Percentiles rank a stretch among this genome's conserved stretches.
Conservation (phyloP, 2,797 vertebrate genomes). For the Alca torda region DNA sequence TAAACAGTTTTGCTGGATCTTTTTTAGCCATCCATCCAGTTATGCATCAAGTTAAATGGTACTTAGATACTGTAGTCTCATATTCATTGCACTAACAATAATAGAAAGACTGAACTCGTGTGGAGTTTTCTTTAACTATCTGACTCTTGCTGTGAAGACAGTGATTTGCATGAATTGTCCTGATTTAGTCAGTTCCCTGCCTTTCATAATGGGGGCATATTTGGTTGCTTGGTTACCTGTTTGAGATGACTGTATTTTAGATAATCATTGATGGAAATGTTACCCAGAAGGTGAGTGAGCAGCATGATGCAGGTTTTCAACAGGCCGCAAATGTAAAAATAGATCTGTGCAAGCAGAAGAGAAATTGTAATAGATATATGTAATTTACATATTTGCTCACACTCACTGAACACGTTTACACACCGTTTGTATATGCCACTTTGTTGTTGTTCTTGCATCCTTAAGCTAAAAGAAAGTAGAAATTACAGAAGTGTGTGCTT, state of each 20-base stretch:
- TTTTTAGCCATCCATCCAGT: background rate
- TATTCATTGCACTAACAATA: background rate
- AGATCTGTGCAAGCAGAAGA: background rate
- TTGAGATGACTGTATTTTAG: slow-evolving; percentile 19
- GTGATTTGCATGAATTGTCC: slow-evolving; percentile 19
- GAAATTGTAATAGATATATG: background rate
- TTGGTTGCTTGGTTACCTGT: slow-evolving; percentile 49
- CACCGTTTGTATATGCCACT: background rate
- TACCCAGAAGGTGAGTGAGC: slow-evolving; percentile 7
- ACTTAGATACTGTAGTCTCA: background rate
- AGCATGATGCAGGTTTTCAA: background rate
- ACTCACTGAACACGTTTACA: background rate
- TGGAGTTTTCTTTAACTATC: background rate
- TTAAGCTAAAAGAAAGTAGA: background rate
- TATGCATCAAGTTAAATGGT: background rate
- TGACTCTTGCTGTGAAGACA: background rate
- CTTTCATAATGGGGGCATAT: slow-evolving; percentile 8
- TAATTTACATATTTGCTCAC: slow-evolving; percentile 10
- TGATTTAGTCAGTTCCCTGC: background rate
- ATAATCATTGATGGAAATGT: slow-evolving; percentile 7
- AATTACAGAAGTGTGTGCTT: background rate
- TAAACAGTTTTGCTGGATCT: background rate
- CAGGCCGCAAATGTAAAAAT: background rate
- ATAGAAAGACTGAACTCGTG: background rate
- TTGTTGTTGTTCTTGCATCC: background rate